phyloP scores from a whole-genome alignment of 2,113 vertebrate genomes.

The Mesocricetus auratus region DNA sequence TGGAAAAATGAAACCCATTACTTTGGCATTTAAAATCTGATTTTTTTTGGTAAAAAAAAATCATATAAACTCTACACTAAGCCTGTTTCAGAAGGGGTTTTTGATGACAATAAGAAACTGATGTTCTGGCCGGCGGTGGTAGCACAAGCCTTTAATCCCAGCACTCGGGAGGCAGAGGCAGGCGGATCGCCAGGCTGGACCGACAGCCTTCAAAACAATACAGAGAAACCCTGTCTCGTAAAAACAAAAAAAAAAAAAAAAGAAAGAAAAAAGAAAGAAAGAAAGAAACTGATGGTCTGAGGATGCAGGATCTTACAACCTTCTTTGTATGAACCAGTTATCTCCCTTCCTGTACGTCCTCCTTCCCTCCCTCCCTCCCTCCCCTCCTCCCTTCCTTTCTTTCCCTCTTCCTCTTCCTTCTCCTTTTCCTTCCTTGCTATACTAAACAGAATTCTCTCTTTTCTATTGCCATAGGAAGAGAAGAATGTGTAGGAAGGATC shows the following conservation, averaged over 20 bases:
- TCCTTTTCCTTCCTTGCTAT: not conserved
- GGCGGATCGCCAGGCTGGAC: too few species aligned
- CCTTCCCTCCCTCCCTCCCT: too few species aligned
- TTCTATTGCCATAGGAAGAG: not conserved
- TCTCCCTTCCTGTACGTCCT: too few species aligned
- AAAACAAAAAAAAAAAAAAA: too few species aligned
- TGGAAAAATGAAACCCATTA: not conserved
- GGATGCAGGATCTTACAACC: not conserved
- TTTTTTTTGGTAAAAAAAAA: not conserved
- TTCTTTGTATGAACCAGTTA: not conserved
- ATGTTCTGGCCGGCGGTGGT: too few species aligned
- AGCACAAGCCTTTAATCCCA: too few species aligned
- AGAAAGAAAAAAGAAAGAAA: too few species aligned
- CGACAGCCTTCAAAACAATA: too few species aligned
- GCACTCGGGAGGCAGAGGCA: too few species aligned
- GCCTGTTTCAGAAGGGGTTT: not conserved
- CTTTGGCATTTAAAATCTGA: not conserved
- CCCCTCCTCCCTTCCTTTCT: too few species aligned
- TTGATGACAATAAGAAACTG: not conserved
- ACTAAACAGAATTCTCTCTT: not conserved
- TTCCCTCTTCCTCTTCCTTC: too few species aligned
- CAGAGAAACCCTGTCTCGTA: too few species aligned
- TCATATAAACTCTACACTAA: not conserved
- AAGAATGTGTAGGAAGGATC: not conserved
- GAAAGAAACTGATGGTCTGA: not conserved